phyloP scores from a whole-genome alignment of 2,888 invertebrate species.

The Archips xylosteana region DNA sequence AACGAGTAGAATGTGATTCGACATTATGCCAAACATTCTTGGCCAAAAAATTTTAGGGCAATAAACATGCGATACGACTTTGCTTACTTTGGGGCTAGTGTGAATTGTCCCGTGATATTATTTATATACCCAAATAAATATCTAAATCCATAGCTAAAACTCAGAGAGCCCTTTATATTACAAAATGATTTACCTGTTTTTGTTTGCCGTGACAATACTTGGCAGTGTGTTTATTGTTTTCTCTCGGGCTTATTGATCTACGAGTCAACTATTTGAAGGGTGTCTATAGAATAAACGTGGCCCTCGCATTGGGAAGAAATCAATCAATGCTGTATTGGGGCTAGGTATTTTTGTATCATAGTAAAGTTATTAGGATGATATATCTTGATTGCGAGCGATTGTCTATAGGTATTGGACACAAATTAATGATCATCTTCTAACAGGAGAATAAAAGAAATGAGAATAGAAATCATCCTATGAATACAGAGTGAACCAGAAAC shows the following conservation, averaged over 20 bases:
- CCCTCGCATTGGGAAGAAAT: slow-evolving; percentile 17
- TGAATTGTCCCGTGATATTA: too few species aligned
- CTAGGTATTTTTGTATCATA: slow-evolving; percentile 19
- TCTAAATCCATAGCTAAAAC: background rate
- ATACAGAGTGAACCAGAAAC: too few species aligned
- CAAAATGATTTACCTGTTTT: slow-evolving; percentile 4
- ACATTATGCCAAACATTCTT: too few species aligned
- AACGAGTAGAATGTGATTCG: too few species aligned
- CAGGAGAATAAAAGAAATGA: slow-evolving; percentile 2
- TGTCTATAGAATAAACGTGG: slow-evolving; percentile 8
- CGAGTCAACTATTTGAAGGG: slow-evolving; percentile 23
- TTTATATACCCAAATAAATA: background rate
- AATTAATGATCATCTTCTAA: slow-evolving; percentile 20
- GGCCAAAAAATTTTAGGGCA: too few species aligned
- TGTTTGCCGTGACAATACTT: slow-evolving; percentile 25
- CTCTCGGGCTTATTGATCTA: slow-evolving; percentile 11
- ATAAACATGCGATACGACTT: too few species aligned
- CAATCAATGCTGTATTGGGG: slow-evolving; percentile 8
- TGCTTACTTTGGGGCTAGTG: too few species aligned
- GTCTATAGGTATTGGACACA: slow-evolving; percentile 7
- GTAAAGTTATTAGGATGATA: slow-evolving; percentile 28
- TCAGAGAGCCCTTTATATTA: background rate
- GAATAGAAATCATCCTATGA: slow-evolving; percentile 4
- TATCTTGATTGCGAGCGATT: slow-evolving; percentile 26
- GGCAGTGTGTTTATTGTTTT: slow-evolving; percentile 24